phyloP scores from a whole-genome alignment of 2,888 invertebrate genomes.

The Drosophila phalerata region DNA sequence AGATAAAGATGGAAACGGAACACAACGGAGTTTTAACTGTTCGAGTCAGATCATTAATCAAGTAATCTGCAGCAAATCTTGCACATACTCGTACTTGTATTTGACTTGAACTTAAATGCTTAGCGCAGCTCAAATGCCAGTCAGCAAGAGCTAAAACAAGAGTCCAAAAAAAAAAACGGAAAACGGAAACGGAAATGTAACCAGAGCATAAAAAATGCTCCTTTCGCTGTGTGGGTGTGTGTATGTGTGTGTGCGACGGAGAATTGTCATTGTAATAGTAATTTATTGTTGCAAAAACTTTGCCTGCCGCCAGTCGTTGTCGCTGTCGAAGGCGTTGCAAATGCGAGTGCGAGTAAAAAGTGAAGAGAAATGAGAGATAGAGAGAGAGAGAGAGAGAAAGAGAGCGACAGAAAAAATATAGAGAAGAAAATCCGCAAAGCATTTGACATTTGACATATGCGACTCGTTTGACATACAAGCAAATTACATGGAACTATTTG shows the following conservation, averaged over 20 bases:
- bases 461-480: slow-evolving; percentile 75
- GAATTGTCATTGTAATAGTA: slow-evolving; percentile 77
- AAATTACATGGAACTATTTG: slow-evolving; percentile 78
- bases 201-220: slow-evolving; percentile 69
- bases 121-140: slow-evolving; percentile 47
- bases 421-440: slow-evolving; percentile 47
- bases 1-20: not conserved
- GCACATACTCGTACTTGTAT: slow-evolving; percentile 46
- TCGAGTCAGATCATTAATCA: slow-evolving; percentile 55
- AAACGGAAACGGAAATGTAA: slow-evolving; percentile 57
- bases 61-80: slow-evolving; percentile 59
- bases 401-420: slow-evolving; percentile 12
- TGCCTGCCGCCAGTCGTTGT: slow-evolving; percentile 34
- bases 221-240: slow-evolving; percentile 5
- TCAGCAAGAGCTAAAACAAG: slow-evolving; percentile 40
- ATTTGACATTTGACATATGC: slow-evolving; percentile 78
- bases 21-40: not conserved
- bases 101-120: slow-evolving; percentile 63
- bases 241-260: slow-evolving; percentile 21
- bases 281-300: slow-evolving; percentile 73
- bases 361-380: not conserved
- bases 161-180: slow-evolving; percentile 1
- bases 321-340: slow-evolving; percentile 31
- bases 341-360: slow-evolving; percentile 7
- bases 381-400: no score